Percentiles rank a stretch among this genome's conserved stretches.
Conservation (phyloP, 2,113 vertebrate genomes). For the Gasterosteus nipponicus region DNA sequence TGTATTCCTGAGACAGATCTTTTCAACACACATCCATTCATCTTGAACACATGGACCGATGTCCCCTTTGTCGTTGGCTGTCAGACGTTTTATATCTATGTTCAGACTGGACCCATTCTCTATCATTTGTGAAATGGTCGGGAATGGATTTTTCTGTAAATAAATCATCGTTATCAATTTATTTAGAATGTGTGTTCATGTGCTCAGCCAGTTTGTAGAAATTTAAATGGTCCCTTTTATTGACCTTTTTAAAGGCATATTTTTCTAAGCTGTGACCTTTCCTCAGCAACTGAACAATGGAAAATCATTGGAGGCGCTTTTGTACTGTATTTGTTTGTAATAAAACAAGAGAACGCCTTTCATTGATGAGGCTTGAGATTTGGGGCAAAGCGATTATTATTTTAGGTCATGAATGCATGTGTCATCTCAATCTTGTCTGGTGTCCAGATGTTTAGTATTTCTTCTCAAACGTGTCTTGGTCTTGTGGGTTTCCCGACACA, state of each 20-base stretch:
- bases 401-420: background rate
- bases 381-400: background rate
- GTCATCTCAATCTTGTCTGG: background rate
- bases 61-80: constrained; percentile 28
- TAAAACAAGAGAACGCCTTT: constrained; percentile 67
- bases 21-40: constrained; percentile 11
- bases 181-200: constrained; percentile 27
- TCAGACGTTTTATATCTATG: background rate
- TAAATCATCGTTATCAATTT: constrained; percentile 11
- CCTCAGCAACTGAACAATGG: constrained; percentile 6
- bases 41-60: background rate
- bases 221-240: constrained; percentile 61
- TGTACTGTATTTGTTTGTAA: constrained; percentile 76
- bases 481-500: background rate
- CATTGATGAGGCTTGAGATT: background rate
- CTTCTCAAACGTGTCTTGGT: background rate
- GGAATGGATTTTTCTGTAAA: constrained; percentile 13
- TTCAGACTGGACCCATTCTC: constrained; percentile 6
- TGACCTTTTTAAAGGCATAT: constrained; percentile 51
- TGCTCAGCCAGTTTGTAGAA: constrained; percentile 49
- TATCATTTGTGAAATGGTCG: background rate
- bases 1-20: constrained; percentile 1
- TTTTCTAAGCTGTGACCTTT: constrained; percentile 54
- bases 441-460: background rate
- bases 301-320: constrained; percentile 48